Percentiles rank a stretch among this genome's conserved stretches.
Conservation (phyloP, 2,888 invertebrate genomes). For the Andrena bicolor region DNA sequence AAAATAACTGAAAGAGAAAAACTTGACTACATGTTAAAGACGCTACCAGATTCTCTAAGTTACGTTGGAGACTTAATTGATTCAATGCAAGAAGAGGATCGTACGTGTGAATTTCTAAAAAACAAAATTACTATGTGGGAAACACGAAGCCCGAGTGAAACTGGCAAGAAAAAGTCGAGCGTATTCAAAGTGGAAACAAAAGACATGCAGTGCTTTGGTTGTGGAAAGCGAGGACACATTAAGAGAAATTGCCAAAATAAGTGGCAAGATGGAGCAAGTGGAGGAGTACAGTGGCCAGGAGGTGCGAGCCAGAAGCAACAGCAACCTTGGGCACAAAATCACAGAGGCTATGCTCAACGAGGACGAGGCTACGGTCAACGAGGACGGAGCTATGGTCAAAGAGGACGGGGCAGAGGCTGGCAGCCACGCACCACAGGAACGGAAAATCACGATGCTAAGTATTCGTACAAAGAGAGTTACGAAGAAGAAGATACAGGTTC, state of each 20-base stretch:
- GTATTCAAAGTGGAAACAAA: constrained; percentile 43
- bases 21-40: constrained; percentile 70
- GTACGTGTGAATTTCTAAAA: constrained; percentile 69
- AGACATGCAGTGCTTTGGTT: constrained; percentile 32
- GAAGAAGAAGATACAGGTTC: background rate
- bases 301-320: constrained; percentile 23
- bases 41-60: constrained; percentile 66
- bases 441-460: constrained; percentile 13
- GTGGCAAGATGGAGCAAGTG: constrained; percentile 3
- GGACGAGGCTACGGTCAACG: constrained; percentile 10
- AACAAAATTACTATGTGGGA: constrained; percentile 62
- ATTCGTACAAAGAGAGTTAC: background rate
- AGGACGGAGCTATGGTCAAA: background rate
- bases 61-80: constrained; percentile 72
- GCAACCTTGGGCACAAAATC: background rate
- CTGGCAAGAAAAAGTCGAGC: constrained; percentile 30
- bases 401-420: constrained; percentile 8
- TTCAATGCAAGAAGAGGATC: constrained; percentile 61
- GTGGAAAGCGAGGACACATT: constrained; percentile 43
- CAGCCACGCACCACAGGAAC: constrained; percentile 1
- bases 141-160: constrained; percentile 13
- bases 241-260: constrained; percentile 12
- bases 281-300: constrained; percentile 10
- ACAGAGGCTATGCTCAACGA: background rate
- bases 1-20: constrained; percentile 67